Conservation (phyloP, 2,113 vertebrate species). For the Tylochromis polylepis region DNA sequence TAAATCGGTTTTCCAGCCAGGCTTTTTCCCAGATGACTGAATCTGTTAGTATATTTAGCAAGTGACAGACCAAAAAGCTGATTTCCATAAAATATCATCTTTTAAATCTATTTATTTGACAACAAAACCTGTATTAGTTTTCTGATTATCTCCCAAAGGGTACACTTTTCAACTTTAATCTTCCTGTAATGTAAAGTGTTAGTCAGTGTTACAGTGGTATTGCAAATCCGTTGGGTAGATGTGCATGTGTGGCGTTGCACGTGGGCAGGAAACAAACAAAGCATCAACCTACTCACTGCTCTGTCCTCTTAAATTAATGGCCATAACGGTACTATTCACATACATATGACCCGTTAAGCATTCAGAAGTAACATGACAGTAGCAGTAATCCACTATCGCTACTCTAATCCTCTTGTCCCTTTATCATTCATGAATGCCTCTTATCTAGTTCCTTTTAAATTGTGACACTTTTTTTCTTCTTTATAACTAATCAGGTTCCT, state of each 20-base stretch:
- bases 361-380: neutral
- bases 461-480: constrained; percentile 1
- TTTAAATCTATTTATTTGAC: neutral
- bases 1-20: neutral
- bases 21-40: neutral
- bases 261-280: neutral
- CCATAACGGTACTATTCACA: neutral
- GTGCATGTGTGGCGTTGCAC: neutral
- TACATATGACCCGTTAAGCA: neutral
- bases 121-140: neutral
- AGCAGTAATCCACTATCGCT: neutral
- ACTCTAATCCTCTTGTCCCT: constrained; percentile 12
- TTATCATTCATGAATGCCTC: constrained; percentile 20
- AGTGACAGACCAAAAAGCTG: neutral
- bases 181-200: neutral
- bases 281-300: neutral
- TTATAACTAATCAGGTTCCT: constrained; percentile 18
- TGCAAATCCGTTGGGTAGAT: neutral
- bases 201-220: neutral
- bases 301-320: neutral
- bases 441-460: constrained; percentile 36
- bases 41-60: neutral
- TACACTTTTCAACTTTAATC: neutral
- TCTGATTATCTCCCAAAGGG: neutral
- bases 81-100: neutral